Evolutionary conservation across 2,113 vertebrate species (phyloP), one percentile per base, ranked within the genome.

Genomic region (Nesogale talazaci): DNA sequence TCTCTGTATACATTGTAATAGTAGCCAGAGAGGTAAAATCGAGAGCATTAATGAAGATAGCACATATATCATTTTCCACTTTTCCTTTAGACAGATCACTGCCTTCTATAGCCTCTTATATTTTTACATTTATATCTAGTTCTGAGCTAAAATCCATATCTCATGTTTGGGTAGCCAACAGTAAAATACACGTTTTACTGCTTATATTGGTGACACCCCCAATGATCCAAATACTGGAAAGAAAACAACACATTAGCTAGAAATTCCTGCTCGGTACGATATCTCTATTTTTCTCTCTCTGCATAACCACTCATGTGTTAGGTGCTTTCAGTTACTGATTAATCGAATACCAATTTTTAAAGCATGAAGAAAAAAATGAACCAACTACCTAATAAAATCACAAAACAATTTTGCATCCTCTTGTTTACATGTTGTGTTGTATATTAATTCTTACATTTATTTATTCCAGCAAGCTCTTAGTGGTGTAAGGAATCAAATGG

Each of bases 161-260:
- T n/a, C 70, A 75, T 11, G 40, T 89, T 65, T 91, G 25, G 67
- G 84, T 65, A 56, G 7, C 3, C 36, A 92, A 36, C 36, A 72
- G 36, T 89, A 88, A 89, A 31, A 59, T 46, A n/a, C 22, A 81
- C 27, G 38, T 69, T 69, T 8, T 46, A 36, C 9, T 36, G 10
- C 67, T 92, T 90, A 36, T 67, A 76, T 46, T 36, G 19, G 20
- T 80, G 56, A 67, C 29, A 95, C 19, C 34, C 90, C 61, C 57
- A 90, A 76, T 38, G 22, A 79, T 38, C 10, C 77, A 75, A 88
- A 52, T 9, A 88, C 0, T 40, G 9, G 27, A 40, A 56, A 7
- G 3, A 77, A 91, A 92, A 70, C 3, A 86, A 61, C 3, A 59
- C 2, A 69, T 8, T 34, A 20, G 5, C 27, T 83, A 77, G 72